These are phyloP conservation scores for Neotoxoptera formosana DNA, from an alignment of 1,140 invertebrate species.

Conservation along the genomic window DNA sequence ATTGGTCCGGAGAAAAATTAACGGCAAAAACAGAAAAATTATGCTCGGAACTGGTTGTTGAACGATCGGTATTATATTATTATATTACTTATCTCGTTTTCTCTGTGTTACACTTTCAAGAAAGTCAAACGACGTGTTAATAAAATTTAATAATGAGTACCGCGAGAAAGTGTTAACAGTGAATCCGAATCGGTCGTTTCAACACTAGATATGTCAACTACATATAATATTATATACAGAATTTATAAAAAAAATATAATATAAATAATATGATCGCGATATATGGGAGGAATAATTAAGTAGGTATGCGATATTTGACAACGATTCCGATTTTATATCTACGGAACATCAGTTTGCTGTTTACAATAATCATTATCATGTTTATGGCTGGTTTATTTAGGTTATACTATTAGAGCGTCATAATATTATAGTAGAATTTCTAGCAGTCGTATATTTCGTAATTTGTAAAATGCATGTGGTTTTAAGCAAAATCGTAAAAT, in stretches of 20 bases:
- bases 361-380: not conserved
- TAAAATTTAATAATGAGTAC: constrained; percentile 7
- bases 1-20: not conserved
- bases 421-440: not conserved
- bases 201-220: not conserved
- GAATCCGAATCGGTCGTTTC: not conserved
- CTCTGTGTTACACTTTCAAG: not conserved
- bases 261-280: not conserved
- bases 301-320: not conserved
- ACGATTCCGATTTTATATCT: not conserved
- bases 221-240: not conserved
- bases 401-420: not conserved
- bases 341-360: not conserved
- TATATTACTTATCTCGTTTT: not conserved
- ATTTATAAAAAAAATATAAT: not conserved
- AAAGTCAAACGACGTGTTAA: not conserved
- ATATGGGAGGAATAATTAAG: not conserved
- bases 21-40: not conserved
- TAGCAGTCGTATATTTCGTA: not conserved
- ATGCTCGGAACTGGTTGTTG: not conserved
- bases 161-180: constrained; percentile 2
- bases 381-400: not conserved
- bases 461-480: not conserved
- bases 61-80: not conserved
- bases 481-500: not conserved